Percentiles rank a stretch among this genome's conserved stretches.
These are phyloP conservation scores for Mesaphorura yosii DNA, from an alignment of 1,140 invertebrate genomes.

Conservation along the genomic window DNA sequence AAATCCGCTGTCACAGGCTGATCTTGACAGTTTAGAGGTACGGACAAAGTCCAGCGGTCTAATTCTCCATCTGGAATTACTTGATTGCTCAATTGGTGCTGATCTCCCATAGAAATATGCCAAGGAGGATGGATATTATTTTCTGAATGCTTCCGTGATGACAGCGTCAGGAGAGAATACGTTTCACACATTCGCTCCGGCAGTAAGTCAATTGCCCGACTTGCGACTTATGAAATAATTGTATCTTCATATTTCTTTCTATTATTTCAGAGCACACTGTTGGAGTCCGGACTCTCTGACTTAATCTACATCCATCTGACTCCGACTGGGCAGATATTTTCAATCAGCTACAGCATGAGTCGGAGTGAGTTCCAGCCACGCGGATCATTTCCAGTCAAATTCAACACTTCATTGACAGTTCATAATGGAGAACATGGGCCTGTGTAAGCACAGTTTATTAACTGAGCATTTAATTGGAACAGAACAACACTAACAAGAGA, in stretches of 20 bases:
- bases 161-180: conserved; percentile 51
- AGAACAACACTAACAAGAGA: neutral
- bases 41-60: neutral
- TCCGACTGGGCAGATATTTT: conserved; percentile 55
- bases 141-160: conserved; percentile 53
- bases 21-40: conserved; percentile 21
- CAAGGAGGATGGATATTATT: conserved; percentile 58
- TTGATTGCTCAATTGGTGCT: neutral
- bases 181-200: conserved; percentile 67
- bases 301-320: conserved; percentile 58
- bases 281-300: conserved; percentile 54
- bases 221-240: conserved; percentile 12
- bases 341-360: conserved; percentile 39
- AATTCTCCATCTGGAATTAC: neutral
- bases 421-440: conserved; percentile 59
- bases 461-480: neutral
- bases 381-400: conserved; percentile 35
- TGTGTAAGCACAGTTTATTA: conserved; percentile 44
- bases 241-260: neutral
- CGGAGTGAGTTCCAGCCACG: neutral
- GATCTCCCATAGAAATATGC: conserved; percentile 45
- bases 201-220: conserved; percentile 49
- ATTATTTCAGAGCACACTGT: conserved; percentile 37
- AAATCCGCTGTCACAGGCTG: conserved; percentile 17
- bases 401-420: conserved; percentile 61